Conservation (phyloP, 2,888 invertebrate genomes). For the Lasius fuliginosus region DNA sequence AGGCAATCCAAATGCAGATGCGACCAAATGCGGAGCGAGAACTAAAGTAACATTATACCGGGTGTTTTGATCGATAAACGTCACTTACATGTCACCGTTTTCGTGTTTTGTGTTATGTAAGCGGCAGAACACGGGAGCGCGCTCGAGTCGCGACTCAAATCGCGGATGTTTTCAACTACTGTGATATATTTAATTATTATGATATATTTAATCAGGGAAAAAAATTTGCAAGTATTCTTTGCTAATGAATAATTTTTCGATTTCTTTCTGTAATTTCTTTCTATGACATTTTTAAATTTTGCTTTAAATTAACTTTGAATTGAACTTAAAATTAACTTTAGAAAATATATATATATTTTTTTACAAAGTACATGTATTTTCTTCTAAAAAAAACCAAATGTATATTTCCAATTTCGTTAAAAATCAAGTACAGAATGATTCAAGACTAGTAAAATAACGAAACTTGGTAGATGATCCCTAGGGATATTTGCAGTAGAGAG, state of each 20-base stretch:
- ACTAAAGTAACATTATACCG: slow-evolving; percentile 9
- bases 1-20: slow-evolving; percentile 19
- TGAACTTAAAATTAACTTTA: not conserved
- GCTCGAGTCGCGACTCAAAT: not conserved
- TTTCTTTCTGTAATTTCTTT: not conserved
- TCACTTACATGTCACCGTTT: not conserved
- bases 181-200: too few species aligned
- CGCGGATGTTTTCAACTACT: not conserved
- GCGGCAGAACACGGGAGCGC: not conserved
- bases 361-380: not conserved
- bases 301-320: not conserved
- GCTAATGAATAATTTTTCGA: not conserved
- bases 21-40: not conserved
- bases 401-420: not conserved
- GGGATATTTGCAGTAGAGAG: not conserved
- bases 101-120: not conserved
- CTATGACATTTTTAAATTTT: not conserved
- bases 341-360: not conserved
- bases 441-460: not conserved
- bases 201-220: not conserved
- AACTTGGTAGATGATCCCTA: not conserved
- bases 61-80: slow-evolving; percentile 33
- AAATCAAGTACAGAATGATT: not conserved
- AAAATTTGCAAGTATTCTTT: not conserved
- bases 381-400: not conserved